A percentile compares a stretch with the other conserved stretches of the same genome.
phyloP scores from a whole-genome alignment of 2,888 invertebrate genomes.

The Drymonia ruficornis region DNA sequence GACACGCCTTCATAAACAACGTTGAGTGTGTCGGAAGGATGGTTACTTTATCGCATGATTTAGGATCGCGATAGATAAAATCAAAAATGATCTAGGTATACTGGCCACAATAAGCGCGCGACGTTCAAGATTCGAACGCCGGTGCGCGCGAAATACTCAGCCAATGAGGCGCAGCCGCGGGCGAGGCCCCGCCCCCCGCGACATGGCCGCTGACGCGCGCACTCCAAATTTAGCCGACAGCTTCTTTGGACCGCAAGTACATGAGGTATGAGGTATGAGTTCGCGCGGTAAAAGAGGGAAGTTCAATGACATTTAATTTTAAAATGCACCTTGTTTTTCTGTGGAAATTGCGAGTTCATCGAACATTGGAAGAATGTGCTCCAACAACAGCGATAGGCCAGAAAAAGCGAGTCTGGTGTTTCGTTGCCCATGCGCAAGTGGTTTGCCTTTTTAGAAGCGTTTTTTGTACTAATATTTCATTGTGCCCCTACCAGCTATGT shows the following conservation, averaged over 20 bases:
- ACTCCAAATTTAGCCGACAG: slow-evolving; percentile 75
- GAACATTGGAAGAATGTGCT: background rate
- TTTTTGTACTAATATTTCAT: no score
- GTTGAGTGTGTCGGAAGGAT: no score
- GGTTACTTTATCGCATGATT: background rate
- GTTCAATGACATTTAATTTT: slow-evolving; percentile 31
- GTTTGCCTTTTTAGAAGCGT: no score
- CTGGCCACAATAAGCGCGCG: slow-evolving; percentile 27
- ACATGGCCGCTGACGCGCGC: slow-evolving; percentile 76
- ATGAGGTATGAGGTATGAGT: slow-evolving; percentile 19
- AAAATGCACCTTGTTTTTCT: background rate
- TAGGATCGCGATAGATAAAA: background rate
- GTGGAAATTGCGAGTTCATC: slow-evolving; percentile 26
- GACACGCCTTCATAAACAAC: no score
- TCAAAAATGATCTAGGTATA: slow-evolving; percentile 2
- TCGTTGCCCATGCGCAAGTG: no score
- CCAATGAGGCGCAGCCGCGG: slow-evolving; percentile 71
- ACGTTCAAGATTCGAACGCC: slow-evolving; percentile 56
- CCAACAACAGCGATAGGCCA: background rate
- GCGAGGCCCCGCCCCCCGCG: slow-evolving; percentile 70
- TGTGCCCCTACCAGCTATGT: no score
- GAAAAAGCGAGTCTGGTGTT: no score
- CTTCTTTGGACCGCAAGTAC: slow-evolving; percentile 54
- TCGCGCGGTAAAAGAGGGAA: slow-evolving; percentile 35
- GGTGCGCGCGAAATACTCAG: slow-evolving; percentile 62